A percentile compares a stretch with the other conserved stretches of the same genome.
Conservation (phyloP, 2,888 invertebrate species). For the Polia nebulosa region DNA sequence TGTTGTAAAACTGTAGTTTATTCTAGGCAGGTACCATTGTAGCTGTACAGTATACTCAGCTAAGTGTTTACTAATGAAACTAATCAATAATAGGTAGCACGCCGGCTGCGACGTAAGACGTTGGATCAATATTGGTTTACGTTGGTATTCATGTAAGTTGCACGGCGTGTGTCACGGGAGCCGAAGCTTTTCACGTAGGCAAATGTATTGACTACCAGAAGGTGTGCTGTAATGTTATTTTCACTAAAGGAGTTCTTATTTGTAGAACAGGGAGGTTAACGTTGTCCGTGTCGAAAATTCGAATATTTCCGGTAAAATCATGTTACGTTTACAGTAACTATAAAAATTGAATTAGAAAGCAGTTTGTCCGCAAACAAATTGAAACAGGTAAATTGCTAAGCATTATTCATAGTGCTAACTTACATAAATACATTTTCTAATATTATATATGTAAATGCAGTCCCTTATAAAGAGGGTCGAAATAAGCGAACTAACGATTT, state of each 20-base stretch:
- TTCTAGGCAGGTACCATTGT: conserved; percentile 18
- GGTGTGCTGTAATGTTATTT: not conserved
- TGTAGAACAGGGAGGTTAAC: not conserved
- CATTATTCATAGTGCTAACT: conserved; percentile 28
- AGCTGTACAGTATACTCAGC: conserved; percentile 24
- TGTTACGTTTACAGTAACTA: too few species aligned
- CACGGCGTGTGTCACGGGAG: conserved; percentile 38
- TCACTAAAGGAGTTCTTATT: not conserved
- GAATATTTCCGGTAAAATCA: not conserved
- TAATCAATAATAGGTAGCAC: conserved; percentile 64
- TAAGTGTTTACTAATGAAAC: conserved; percentile 56
- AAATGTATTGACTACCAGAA: conserved; percentile 4
- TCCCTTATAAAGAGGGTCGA: conserved; percentile 1
- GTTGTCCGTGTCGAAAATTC: not conserved
- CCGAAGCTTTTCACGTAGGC: conserved; percentile 23
- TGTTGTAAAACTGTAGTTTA: conserved; percentile 23
- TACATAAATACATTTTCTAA: conserved; percentile 27
- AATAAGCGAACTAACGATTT: conserved; percentile 25
- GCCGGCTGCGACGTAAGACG: conserved; percentile 69
- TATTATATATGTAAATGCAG: conserved; percentile 16
- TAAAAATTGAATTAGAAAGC: not conserved
- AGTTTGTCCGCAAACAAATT: not conserved
- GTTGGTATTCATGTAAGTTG: conserved; percentile 50
- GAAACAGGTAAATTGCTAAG: not conserved
- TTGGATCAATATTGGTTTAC: conserved; percentile 78